Evolutionary conservation across 2,113 vertebrate genomes (phyloP).

Genomic region (Galeopterus variegatus): DNA sequence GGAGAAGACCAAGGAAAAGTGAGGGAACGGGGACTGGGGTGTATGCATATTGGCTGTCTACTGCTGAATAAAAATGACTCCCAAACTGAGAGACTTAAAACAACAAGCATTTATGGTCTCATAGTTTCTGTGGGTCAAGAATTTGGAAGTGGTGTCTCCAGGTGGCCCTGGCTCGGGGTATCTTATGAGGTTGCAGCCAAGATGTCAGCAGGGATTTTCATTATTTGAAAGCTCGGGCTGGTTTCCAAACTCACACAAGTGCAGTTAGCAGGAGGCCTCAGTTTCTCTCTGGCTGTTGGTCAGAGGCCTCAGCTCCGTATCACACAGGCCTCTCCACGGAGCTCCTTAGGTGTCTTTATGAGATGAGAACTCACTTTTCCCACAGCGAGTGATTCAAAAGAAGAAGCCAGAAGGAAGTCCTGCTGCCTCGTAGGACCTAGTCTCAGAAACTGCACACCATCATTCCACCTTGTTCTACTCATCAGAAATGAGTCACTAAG

Average conservation of each 20-base stretch:
- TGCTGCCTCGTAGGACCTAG: fast-evolving
- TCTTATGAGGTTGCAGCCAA: neutral
- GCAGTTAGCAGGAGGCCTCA: neutral
- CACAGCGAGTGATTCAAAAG: neutral
- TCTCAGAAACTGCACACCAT: neutral
- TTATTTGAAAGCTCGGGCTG: neutral
- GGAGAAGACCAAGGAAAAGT: too few species aligned
- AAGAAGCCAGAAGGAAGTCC: neutral
- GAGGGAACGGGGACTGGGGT: too few species aligned
- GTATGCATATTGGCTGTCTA: fast-evolving
- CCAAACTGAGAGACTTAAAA: neutral
- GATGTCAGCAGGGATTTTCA: neutral
- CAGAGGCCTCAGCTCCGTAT: neutral
- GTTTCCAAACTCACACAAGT: neutral
- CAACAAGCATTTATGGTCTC: neutral
- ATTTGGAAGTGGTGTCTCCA: fast-evolving
- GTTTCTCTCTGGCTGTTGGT: neutral
- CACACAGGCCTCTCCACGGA: neutral
- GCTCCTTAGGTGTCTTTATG: neutral
- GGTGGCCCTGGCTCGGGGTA: neutral
- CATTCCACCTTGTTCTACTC: neutral
- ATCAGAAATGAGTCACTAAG: neutral
- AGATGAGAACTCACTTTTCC: neutral
- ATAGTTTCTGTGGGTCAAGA: too few species aligned
- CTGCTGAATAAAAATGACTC: neutral